Base-by-base conservation (phyloP, 2,113 vertebrate genomes). In the Pluvialis apricaria region DNA sequence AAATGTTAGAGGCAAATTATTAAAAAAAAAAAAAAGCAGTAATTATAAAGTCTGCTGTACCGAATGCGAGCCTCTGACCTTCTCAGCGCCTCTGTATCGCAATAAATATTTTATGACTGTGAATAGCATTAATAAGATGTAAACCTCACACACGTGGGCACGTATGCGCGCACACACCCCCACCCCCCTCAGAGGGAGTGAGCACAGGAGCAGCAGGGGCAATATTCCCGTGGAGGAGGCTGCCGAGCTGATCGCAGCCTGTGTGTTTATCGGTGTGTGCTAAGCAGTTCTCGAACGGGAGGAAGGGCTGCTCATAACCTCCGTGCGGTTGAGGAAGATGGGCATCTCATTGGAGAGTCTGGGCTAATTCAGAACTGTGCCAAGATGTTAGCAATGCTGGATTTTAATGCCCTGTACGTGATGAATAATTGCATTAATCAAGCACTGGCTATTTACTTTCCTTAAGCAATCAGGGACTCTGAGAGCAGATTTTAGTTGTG, bases 371-470 rank as follows among this genome's bases (percentile, higher is more conserved):
- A 76, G 22, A 29, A 51, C 45, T 83, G 29, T 92, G 62, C 62
- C 78, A 71, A 44, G 68, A 57, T 71, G 54, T 70, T 40, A 66
- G 79, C 40, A 66, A n/a, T 34, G 62, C 68, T 80, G 68, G 45
- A 24, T 70, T 83, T 66, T 83, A 80, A 52, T 80, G 58, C 16
- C 60, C 21, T 26, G 15, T 61, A 47, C 1, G 1, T 57, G 57
- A 84, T 87, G 69, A 87, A 57, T 94, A 76, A 83, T 87, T 86
- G 25, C 55, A 71, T 84, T 87, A 90, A 65, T 87, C 57, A 90
- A 87, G 68, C 69, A 8, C 18, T 75, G 57, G 52, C 72, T 96
- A 42, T 94, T 86, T 96, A 71, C 44, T 71, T 87, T 71, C 62
- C 52, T 87, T 87, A 66, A 83, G 68, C 68, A 87, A 71, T 76